Evolutionary conservation across 1,140 invertebrate species (phyloP), one percentile per base, ranked within the genome.

Genomic region (Vanessa tameamea): DNA sequence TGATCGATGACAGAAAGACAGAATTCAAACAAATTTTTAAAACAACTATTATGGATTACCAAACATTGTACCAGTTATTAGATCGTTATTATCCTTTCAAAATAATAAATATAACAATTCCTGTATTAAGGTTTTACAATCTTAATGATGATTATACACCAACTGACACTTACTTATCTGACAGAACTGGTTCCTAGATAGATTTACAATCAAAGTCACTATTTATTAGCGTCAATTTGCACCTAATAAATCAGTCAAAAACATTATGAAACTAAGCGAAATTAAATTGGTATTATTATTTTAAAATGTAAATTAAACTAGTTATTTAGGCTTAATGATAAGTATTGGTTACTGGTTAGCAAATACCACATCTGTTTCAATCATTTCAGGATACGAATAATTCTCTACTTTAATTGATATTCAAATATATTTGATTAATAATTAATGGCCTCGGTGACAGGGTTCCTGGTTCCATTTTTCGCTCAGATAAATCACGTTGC

Each of bases 221-320:
- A 37, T 31, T 31, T 31, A 37, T 61, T 61, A 61, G 9, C 57
- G 20, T 37, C 57, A 61, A 37, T 61, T 61, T 61, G 15, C 57
- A 61, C 57, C 23, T 16, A 37, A 5, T 61, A 61, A 61, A 61
- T 37, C 23, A 23, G 13, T 61, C 57, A 43, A 61, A 53, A 53
- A 37, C 31, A 61, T 61, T 61, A 61, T 61, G 23, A 61, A 61
- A 61, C 57, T 13, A 15, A 15, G 31, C 16, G 31, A 61, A 61
- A 11, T 61, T 11, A n/a, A 23, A 37, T 26, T n/a, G 23, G 57
- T 61, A 61, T 37, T 61, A 37, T 23, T 31, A 26, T n/a, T 37
- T 61, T n/a, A 37, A 37, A 61, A 61, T 37, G 57, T 61, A 31
- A 61, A 61, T 61, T 2, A 2, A 23, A 12, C 12, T 11, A 12